Base-by-base conservation (phyloP, 2,888 invertebrate genomes). In the Diarsia dahlii region DNA sequence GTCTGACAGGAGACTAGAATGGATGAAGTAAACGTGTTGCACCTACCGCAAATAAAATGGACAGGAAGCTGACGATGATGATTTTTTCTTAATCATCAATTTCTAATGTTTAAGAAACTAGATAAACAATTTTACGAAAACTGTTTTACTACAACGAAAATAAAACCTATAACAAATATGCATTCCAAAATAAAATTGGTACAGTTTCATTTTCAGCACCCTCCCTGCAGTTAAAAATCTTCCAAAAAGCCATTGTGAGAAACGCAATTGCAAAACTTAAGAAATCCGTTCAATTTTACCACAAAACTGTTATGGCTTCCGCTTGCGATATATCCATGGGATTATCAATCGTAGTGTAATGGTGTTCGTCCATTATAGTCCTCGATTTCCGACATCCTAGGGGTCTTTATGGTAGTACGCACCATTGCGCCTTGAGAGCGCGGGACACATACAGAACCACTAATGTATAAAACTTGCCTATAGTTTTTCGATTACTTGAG, bases 301-400 rank as follows among this genome's bases (percentile, higher is more conserved):
- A 93, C 96, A 95, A 94, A 96, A 96, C 96, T 95, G 96, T 96
- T 96, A 96, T 96, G 94, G 92, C 94, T 96, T 96, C 96, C 96
- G 95, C 88, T 89, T 82, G 93, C 95, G 89, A 95, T 95, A 95
- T 95, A 95, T 95, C 94, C 92, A 91, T 87, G 92, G 95, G 95
- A 96, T 95, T 96, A 96, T 96, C 96, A 96, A 96, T 96, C 95
- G 95, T 91, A 90, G 92, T 94, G 95, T 96, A 96, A 96, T 96
- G 96, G 96, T 93, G 95, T 94, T 93, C 94, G 94, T 91, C 96
- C 95, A 96, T 96, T 96, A 96, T 94, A 94, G 96, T 92, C 93
- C 94, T 91, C 95, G 95, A 95, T 96, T 95, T 96, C 96, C 96
- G 94, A 89, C 92, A 90, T 93, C 91, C 91, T 92, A 92, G 94